Evolutionary conservation across 2,888 invertebrate genomes (phyloP), one percentile per base, ranked within the genome.

Genomic region (Troides helena): DNA sequence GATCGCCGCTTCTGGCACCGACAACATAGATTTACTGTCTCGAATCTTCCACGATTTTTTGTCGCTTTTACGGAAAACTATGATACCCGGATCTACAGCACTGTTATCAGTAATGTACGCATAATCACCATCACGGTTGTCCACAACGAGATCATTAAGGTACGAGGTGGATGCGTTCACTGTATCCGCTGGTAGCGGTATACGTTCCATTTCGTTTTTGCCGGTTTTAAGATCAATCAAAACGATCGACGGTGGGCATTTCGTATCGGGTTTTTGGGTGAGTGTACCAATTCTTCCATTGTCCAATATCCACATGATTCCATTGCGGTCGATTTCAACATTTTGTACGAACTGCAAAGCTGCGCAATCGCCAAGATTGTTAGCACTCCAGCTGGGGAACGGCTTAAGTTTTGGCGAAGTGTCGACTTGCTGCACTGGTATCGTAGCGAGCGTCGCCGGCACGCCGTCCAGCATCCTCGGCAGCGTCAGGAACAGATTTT

Each of bases 51-150:
- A 96, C 12, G 95, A 94, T 68, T 93, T 94, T 75, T 94, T 94
- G 75, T 95, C 93, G 71, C 90, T 89, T 58, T 94, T 85, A 1
- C 95, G 95, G 84, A 94, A 96, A 12, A 96, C 95, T 70, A 96
- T 94, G 70, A 96, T 94, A 50, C 96, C 96, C 8, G 96, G 96
- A 85, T 95, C 95, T 0, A 88, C 87, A 1, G 93, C 93, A 79
- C 95, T 94, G 78, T 94, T 95, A 84, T 96, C 96, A 1, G 95
- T 95, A 56, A 96, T 96, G 79, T 96, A 96, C 1, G 95, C 96
- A 80, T 93, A 94, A 77, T 95, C 95, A 69, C 95, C 94, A 79
- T 95, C 94, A 53, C 95, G 93, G 80, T 95, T 94, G 79, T 96
- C 96, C 36, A 96, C 88, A 0, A 96, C 96, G 62, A 96, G 91